These are phyloP conservation scores for Thalassophryne amazonica DNA, from an alignment of 2,797 vertebrate species.

Conservation along the genomic window DNA sequence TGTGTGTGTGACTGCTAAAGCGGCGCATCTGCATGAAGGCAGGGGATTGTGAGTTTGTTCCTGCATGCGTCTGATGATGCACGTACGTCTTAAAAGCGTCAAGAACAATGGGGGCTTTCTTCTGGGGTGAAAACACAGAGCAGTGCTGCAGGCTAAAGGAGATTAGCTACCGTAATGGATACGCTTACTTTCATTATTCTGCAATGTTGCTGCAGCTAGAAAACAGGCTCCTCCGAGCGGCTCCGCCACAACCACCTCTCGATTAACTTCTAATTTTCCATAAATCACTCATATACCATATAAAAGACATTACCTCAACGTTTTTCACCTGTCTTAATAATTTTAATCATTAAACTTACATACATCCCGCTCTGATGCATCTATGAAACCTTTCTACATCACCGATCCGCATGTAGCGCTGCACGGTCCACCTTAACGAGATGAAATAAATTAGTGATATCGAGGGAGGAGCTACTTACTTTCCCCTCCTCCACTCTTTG, in stretches of 20 bases:
- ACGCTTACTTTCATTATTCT: slow-evolving; percentile 77
- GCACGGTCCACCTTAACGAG: slow-evolving; percentile 40
- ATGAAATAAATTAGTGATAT: slow-evolving; percentile 58
- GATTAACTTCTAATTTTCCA: slow-evolving; percentile 35
- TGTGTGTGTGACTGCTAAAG: slow-evolving; percentile 60
- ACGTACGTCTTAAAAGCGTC: slow-evolving; percentile 50
- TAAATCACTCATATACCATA: slow-evolving; percentile 20
- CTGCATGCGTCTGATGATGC: slow-evolving; percentile 46
- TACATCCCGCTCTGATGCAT: slow-evolving; percentile 13
- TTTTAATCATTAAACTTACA: slow-evolving; percentile 23
- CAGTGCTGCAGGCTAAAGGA: slow-evolving; percentile 66
- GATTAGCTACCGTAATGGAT: slow-evolving; percentile 73
- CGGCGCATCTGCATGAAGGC: slow-evolving; percentile 60
- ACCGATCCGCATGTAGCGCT: slow-evolving; percentile 28
- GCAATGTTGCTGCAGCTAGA: slow-evolving; percentile 49
- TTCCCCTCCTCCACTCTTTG: slow-evolving; percentile 44
- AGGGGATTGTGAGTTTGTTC: slow-evolving; percentile 40
- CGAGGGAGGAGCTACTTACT: slow-evolving; percentile 40
- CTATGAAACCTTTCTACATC: slow-evolving; percentile 23
- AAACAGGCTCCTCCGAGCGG: slow-evolving; percentile 25
- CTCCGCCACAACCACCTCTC: slow-evolving; percentile 23
- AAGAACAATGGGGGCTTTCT: slow-evolving; percentile 65
- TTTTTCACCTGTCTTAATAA: slow-evolving; percentile 23
- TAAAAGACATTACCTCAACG: slow-evolving; percentile 25
- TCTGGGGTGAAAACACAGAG: slow-evolving; percentile 60